These are phyloP conservation scores for Lepisosteus oculatus DNA, from an alignment of 2,113 vertebrate species.

Conservation along the genomic window DNA sequence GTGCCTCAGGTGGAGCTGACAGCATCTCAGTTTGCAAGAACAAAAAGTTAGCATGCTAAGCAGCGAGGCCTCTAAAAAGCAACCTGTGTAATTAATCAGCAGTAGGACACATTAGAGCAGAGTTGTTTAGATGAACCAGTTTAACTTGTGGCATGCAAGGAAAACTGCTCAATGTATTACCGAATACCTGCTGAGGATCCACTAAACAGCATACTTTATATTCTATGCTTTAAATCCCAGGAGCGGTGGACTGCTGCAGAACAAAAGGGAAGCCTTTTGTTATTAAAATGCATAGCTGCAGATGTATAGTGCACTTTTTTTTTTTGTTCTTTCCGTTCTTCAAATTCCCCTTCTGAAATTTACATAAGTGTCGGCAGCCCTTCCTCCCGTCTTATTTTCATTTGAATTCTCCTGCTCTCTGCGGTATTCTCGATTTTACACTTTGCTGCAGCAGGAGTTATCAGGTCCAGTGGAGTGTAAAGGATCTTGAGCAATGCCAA, in stretches of 20 bases:
- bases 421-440: conserved; percentile 49
- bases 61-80: not conserved
- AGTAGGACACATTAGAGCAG: too few relatives aligned
- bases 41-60: not conserved
- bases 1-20: conserved; percentile 45
- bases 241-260: too few relatives aligned
- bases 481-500: conserved; percentile 50
- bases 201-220: too few relatives aligned
- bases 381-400: conserved; percentile 16
- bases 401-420: conserved; percentile 20
- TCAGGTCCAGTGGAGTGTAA: conserved; percentile 54
- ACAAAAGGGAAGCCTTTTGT: too few relatives aligned
- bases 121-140: not conserved
- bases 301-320: conserved; percentile 6
- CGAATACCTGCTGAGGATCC: too few relatives aligned
- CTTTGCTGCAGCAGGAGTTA: conserved; percentile 51
- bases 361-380: not conserved
- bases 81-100: not conserved
- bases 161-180: not conserved
- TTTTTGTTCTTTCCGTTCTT: conserved; percentile 15
- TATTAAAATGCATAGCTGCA: not conserved
- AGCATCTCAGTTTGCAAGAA: not conserved
- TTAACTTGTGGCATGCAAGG: not conserved
- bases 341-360: conserved; percentile 16
- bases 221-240: too few relatives aligned